Evolutionary conservation across 2,888 invertebrate species (phyloP).

Genomic region (Drosophila multiciliata): DNA sequence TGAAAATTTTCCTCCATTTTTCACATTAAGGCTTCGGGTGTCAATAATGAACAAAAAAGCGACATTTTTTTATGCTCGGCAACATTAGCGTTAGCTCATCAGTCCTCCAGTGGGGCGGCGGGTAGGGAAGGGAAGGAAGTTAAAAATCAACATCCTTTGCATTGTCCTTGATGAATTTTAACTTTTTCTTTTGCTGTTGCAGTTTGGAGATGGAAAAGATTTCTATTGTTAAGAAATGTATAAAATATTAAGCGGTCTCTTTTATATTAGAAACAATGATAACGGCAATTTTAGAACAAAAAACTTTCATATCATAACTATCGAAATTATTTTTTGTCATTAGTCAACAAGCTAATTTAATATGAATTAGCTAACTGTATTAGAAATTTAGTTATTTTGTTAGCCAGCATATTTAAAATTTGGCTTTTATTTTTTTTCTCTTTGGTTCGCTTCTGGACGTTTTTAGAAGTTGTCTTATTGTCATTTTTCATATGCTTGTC

Average conservation of each 20-base stretch:
- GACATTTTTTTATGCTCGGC: constrained; percentile 20
- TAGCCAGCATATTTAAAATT: not conserved
- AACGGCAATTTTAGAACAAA: not conserved
- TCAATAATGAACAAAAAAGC: constrained; percentile 25
- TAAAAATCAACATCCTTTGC: constrained; percentile 28
- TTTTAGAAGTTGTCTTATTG: constrained; percentile 42
- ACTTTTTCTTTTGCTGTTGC: constrained; percentile 33
- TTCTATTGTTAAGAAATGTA: constrained; percentile 1
- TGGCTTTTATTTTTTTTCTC: not conserved
- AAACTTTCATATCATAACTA: not conserved
- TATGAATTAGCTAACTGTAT: not conserved
- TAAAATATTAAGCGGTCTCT: not conserved
- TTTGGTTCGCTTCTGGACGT: not conserved
- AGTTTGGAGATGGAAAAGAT: not conserved
- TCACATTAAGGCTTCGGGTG: constrained; percentile 35
- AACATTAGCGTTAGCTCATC: constrained; percentile 22
- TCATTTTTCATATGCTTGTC: constrained; percentile 67
- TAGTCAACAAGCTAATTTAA: not conserved
- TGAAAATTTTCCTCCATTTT: constrained; percentile 3
- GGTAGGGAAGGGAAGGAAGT: not conserved
- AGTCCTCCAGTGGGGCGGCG: not conserved
- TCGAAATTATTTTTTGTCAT: not conserved
- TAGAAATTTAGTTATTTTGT: not conserved
- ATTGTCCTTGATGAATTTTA: constrained; percentile 70
- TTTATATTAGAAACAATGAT: not conserved